Evolutionary conservation across 1,140 invertebrate genomes (phyloP).

Genomic region (Bombus huntii): DNA sequence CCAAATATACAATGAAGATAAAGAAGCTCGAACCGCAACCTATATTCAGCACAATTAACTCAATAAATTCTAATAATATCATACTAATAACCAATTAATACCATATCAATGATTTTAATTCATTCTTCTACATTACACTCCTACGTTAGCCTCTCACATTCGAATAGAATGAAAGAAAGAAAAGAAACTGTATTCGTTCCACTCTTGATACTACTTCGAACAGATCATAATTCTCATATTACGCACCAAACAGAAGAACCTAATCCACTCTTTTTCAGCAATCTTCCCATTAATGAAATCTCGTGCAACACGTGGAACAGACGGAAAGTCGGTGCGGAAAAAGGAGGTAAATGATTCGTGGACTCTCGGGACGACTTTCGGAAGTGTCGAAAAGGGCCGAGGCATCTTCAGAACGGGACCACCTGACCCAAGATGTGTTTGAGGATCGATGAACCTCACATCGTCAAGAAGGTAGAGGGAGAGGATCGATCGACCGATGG

Average conservation of each 20-base stretch:
- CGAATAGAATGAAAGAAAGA: not conserved
- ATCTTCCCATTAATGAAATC: not conserved
- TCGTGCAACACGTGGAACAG: not conserved
- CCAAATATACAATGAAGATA: too few relatives aligned
- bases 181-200: not conserved
- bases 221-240: not conserved
- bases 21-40: too few relatives aligned
- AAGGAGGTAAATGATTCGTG: conserved; percentile 31
- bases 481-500: conserved; percentile 33
- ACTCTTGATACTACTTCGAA: not conserved
- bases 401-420: conserved; percentile 50
- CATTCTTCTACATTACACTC: not conserved
- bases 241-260: rapidly evolving
- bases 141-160: not conserved
- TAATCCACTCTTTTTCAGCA: not conserved
- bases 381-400: conserved; percentile 38
- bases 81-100: too few relatives aligned
- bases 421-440: conserved; percentile 34
- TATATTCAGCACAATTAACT: too few relatives aligned
- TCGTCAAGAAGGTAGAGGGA: not conserved
- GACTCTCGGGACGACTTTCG: conserved; percentile 33
- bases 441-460: conserved; percentile 51
- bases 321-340: not conserved
- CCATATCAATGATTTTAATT: not conserved
- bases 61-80: not conserved